Evolutionary conservation across 2,113 vertebrate species (phyloP).

Genomic region (Pyxicephalus adspersus): DNA sequence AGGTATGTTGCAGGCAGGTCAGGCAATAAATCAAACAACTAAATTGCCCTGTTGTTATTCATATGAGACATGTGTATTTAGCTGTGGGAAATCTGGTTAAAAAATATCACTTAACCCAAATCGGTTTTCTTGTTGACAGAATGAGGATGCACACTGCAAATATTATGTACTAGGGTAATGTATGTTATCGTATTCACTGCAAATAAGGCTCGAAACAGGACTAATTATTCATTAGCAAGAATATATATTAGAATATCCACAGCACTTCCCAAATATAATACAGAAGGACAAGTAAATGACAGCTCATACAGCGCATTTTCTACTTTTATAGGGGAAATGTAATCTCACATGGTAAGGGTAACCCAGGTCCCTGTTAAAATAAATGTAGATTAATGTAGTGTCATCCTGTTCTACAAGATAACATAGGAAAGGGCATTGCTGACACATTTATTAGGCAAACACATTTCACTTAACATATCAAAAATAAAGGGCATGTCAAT

Average conservation of each 20-base stretch:
- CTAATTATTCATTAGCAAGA: slow-evolving; percentile 40
- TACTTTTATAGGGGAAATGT: no score
- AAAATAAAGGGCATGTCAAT: no score
- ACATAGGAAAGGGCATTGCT: no score
- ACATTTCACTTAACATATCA: no score
- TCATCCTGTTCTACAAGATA: no score
- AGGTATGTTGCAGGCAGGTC: slow-evolving; percentile 39
- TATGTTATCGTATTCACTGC: slow-evolving; percentile 3
- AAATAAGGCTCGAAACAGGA: slow-evolving; percentile 24
- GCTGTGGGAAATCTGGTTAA: slow-evolving; percentile 32
- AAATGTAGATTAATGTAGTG: no score
- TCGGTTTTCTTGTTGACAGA: slow-evolving; percentile 42
- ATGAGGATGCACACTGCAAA: slow-evolving; percentile 44
- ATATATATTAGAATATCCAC: slow-evolving; percentile 32
- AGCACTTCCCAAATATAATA: slow-evolving; percentile 15
- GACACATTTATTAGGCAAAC: no score
- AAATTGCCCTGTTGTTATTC: slow-evolving; percentile 29
- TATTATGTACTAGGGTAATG: slow-evolving; percentile 37
- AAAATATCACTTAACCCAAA: slow-evolving; percentile 48
- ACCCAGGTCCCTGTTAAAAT: no score
- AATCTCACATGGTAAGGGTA: no score
- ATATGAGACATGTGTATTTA: slow-evolving; percentile 47
- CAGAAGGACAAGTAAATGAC: neutral
- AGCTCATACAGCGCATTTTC: neutral
- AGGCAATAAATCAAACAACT: slow-evolving; percentile 50